A percentile compares a stretch with the other conserved stretches of the same genome.
Conservation (phyloP, 2,113 vertebrate genomes). For the Procavia capensis region DNA sequence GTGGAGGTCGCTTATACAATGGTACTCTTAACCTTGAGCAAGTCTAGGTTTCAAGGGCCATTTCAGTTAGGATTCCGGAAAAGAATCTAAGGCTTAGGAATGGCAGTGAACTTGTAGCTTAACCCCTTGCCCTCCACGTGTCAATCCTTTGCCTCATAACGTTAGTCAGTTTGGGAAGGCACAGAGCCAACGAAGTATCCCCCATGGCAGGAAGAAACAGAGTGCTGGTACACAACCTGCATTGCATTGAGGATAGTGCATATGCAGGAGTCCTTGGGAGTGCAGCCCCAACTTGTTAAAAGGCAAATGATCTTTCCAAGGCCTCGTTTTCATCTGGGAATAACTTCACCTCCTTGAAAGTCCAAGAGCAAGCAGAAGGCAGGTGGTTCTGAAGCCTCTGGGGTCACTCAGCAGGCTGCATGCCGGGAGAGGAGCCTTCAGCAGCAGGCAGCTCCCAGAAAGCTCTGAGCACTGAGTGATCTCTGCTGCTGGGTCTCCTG, state of each 20-base stretch:
- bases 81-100: background rate
- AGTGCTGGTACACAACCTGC: background rate
- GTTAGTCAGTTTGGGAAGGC: background rate
- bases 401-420: accelerated
- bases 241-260: background rate
- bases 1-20: background rate
- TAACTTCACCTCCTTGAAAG: too few relatives aligned
- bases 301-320: background rate
- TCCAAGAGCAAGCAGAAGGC: background rate
- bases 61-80: constrained; percentile 51
- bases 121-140: background rate
- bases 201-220: background rate
- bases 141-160: background rate
- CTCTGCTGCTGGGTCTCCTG: background rate
- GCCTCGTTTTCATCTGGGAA: too few relatives aligned
- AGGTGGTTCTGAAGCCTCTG: background rate
- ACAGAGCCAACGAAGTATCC: background rate
- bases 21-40: background rate
- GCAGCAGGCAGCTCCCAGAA: background rate
- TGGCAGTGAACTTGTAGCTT: constrained; percentile 9
- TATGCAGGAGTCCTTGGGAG: background rate
- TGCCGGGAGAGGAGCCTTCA: background rate
- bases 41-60: constrained; percentile 46
- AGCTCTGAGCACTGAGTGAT: background rate
- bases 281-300: background rate